A percentile compares a stretch with the other conserved stretches of the same genome.
Conservation (phyloP, 1,140 invertebrate genomes). For the Drosophila parabipectinata region DNA sequence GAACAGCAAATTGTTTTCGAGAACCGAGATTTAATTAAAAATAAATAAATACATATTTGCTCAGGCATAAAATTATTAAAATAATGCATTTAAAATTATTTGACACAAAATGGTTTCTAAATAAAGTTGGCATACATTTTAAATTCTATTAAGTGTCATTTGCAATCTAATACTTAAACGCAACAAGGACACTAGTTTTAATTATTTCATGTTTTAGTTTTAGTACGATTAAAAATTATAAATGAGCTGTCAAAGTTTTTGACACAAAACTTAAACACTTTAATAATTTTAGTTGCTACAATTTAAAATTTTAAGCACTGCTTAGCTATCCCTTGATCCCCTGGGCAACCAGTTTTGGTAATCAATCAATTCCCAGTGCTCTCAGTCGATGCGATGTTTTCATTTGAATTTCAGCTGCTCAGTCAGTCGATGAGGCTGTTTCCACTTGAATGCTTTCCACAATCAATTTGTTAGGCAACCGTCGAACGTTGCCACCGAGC, state of each 20-base stretch:
- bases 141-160: background rate
- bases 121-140: background rate
- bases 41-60: conserved; percentile 15
- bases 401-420: conserved; percentile 55
- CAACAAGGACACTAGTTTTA: background rate
- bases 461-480: conserved; percentile 66
- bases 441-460: conserved; percentile 44
- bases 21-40: conserved; percentile 30
- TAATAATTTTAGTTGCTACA: background rate
- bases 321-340: conserved; percentile 17
- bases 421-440: conserved; percentile 31
- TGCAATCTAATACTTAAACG: too few relatives aligned
- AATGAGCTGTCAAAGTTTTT: background rate
- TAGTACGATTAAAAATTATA: background rate
- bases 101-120: background rate
- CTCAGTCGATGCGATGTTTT: conserved; percentile 30
- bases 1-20: conserved; percentile 26
- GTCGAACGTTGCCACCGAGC: conserved; percentile 2
- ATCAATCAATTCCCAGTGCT: conserved; percentile 44
- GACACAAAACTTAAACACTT: background rate
- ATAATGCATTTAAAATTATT: conserved; percentile 3
- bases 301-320: background rate
- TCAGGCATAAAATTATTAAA: conserved; percentile 4
- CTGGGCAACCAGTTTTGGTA: conserved; percentile 16
- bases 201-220: background rate